Conservation (phyloP, 2,113 vertebrate genomes). For the Phalacrocorax brasilianus region DNA sequence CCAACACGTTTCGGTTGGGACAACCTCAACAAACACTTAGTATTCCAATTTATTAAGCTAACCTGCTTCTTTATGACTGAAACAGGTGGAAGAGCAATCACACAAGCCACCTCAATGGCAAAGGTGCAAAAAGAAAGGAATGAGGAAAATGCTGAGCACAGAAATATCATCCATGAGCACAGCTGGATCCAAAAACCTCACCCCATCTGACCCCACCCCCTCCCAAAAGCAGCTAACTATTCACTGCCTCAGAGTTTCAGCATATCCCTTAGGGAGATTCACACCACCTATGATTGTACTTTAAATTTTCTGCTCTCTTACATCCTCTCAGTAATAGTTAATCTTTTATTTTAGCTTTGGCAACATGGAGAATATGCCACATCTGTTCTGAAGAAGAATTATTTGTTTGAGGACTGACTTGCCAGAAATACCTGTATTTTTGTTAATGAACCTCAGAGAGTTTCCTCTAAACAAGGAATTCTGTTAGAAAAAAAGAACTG, state of each 20-base stretch:
- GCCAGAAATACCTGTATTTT: background rate
- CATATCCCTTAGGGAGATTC: background rate
- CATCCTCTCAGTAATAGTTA: background rate
- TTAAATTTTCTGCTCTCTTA: background rate
- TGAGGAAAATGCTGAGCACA: background rate
- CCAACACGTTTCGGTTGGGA: background rate
- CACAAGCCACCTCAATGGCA: background rate
- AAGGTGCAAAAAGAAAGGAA: background rate
- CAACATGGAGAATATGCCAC: background rate
- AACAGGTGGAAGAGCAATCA: background rate
- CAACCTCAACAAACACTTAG: background rate
- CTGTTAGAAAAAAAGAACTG: background rate
- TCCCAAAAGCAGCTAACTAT: background rate
- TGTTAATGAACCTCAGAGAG: background rate
- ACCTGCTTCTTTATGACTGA: background rate
- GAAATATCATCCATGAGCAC: background rate
- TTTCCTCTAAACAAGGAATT: background rate
- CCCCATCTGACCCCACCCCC: too few relatives aligned
- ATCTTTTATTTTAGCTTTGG: background rate
- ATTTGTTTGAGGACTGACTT: background rate
- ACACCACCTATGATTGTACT: background rate
- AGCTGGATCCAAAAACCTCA: background rate
- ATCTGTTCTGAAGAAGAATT: background rate
- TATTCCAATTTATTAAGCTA: background rate
- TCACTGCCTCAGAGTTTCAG: background rate